These are phyloP conservation scores for Loripinus fragilis DNA, from an alignment of 2,888 invertebrate species.

Conservation along the genomic window DNA sequence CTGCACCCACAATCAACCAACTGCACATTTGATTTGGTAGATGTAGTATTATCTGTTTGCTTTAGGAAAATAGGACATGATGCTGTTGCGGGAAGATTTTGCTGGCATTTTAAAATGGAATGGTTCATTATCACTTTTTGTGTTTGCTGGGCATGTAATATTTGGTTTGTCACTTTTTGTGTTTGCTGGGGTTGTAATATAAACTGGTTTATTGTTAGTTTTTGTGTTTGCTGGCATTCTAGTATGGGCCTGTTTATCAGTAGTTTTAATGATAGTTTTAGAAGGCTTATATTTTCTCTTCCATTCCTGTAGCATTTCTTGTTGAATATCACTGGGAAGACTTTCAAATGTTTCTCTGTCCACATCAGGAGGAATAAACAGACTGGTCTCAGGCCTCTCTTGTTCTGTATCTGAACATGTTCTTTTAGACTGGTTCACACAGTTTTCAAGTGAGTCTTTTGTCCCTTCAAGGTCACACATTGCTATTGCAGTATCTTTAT, in stretches of 20 bases:
- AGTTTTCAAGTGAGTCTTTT: too few species aligned
- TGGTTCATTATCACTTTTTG: not conserved
- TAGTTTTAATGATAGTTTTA: slow-evolving; percentile 14
- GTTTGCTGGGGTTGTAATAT: slow-evolving; percentile 33
- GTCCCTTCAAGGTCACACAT: too few species aligned
- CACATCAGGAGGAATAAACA: slow-evolving; percentile 50
- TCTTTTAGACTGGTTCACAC: too few species aligned
- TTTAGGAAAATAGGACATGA: slow-evolving; percentile 47
- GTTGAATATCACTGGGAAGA: slow-evolving; percentile 69
- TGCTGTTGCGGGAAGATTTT: slow-evolving; percentile 33
- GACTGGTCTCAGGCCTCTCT: not conserved
- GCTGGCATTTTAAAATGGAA: slow-evolving; percentile 35
- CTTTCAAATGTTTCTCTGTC: slow-evolving; percentile 67
- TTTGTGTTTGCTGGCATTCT: too few species aligned
- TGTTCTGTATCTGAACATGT: too few species aligned
- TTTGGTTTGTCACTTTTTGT: slow-evolving; percentile 22
- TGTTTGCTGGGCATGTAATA: too few species aligned
- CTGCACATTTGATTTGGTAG: too few species aligned
- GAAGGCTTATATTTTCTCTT: slow-evolving; percentile 15
- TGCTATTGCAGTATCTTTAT: too few species aligned
- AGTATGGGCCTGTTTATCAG: too few species aligned
- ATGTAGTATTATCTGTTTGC: slow-evolving; percentile 18
- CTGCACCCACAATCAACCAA: too few species aligned
- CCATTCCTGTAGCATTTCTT: slow-evolving; percentile 66
- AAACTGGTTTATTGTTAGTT: not conserved